A percentile compares a stretch with the other conserved stretches of the same genome.
Evolutionary conservation across 2,113 vertebrate species (phyloP).

Genomic region (Gnathonemus echidnorhynchus): DNA sequence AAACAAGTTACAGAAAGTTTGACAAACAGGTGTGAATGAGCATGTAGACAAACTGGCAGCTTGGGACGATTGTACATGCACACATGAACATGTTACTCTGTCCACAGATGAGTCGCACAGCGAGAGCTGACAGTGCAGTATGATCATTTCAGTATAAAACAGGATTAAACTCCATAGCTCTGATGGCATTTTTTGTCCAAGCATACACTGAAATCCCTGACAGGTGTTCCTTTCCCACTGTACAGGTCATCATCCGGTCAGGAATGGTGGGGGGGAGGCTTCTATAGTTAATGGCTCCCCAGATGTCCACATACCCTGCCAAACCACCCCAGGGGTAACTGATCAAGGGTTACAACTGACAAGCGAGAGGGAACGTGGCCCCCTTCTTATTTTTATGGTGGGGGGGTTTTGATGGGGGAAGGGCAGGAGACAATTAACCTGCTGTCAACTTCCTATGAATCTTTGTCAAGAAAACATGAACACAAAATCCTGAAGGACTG

Average conservation of each 20-base stretch:
- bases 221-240: not conserved
- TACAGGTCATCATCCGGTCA: not conserved
- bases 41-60: not conserved
- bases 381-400: not conserved
- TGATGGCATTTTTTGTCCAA: not conserved
- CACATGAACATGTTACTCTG: not conserved
- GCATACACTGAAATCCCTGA: not conserved
- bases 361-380: not conserved
- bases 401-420: not conserved
- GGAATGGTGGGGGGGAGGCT: not conserved
- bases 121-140: not conserved
- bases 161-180: not conserved
- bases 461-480: constrained; percentile 2
- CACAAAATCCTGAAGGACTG: not conserved
- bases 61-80: not conserved
- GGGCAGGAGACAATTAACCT: not conserved
- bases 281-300: not conserved
- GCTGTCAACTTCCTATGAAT: not conserved
- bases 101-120: not conserved
- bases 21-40: not conserved
- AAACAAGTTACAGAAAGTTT: not conserved
- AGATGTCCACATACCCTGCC: not conserved
- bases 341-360: not conserved
- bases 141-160: not conserved
- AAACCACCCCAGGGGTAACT: not conserved